Percentiles rank a stretch among this genome's conserved stretches.
Evolutionary conservation across 37 sponge, comb jelly and placozoan species (phyloP).

Genomic region (Hexactinellida sp.): DNA sequence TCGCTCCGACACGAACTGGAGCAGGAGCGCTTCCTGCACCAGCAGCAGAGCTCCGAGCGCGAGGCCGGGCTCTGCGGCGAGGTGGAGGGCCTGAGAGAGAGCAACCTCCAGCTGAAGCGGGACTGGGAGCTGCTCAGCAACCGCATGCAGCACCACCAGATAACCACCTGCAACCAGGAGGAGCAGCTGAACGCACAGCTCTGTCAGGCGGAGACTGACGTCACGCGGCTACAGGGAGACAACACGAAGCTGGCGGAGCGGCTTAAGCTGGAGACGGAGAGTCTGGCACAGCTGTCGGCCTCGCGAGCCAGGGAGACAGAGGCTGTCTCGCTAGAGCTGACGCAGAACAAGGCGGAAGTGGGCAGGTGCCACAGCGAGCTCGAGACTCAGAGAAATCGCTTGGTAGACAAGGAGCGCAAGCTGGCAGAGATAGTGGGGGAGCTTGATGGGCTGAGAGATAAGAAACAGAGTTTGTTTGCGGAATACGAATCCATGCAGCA

Average conservation of each 20-base stretch:
- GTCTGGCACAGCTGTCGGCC: not conserved
- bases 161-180: not conserved
- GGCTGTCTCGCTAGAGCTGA: not conserved
- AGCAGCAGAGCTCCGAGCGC: not conserved
- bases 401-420: not conserved
- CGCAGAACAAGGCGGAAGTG: not conserved
- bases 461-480: not conserved
- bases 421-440: not conserved
- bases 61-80: not conserved
- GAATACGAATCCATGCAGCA: not conserved
- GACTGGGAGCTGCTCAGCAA: not conserved
- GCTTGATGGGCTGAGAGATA: not conserved
- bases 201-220: not conserved
- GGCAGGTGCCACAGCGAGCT: not conserved
- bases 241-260: not conserved
- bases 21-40: not conserved
- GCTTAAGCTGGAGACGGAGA: not conserved
- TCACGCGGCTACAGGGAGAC: not conserved
- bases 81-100: not conserved
- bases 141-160: not conserved
- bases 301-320: not conserved
- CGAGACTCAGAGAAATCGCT: not conserved
- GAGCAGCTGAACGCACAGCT: conserved; percentile 11
- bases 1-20: not conserved
- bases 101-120: not conserved